Conservation (phyloP, 1,140 invertebrate species). For the Pectinophora gossypiella region DNA sequence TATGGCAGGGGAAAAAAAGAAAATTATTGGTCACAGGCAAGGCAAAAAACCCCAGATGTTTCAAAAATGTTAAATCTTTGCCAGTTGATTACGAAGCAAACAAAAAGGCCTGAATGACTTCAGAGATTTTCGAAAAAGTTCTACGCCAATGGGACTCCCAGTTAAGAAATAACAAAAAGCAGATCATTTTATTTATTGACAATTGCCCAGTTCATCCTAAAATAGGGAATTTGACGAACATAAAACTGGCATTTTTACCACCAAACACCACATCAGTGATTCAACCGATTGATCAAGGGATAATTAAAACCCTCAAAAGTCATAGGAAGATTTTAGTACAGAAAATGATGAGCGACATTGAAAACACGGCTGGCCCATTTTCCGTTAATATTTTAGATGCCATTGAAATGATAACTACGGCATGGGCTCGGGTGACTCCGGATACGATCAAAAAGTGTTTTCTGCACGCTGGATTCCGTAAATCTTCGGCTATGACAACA, state of each 20-base stretch:
- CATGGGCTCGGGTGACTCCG: constrained; percentile 28
- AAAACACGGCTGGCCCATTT: constrained; percentile 28
- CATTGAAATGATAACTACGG: constrained; percentile 29
- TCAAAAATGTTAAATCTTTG: constrained; percentile 60
- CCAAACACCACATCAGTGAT: constrained; percentile 60
- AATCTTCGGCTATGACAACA: no score
- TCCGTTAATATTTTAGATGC: constrained; percentile 34
- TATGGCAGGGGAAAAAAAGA: constrained; percentile 49
- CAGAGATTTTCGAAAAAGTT: constrained; percentile 37
- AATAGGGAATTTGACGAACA: constrained; percentile 43
- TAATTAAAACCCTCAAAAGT: constrained; percentile 49
- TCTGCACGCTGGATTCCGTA: no score
- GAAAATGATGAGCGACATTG: constrained; percentile 33
- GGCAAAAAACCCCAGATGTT: constrained; percentile 62
- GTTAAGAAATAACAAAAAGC: constrained; percentile 38
- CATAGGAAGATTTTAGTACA: constrained; percentile 19
- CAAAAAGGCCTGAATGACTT: constrained; percentile 74
- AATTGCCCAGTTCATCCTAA: constrained; percentile 41
- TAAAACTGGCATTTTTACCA: constrained; percentile 58
- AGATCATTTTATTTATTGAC: constrained; percentile 47
- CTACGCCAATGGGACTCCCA: constrained; percentile 35
- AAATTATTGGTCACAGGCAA: constrained; percentile 51
- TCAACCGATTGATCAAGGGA: constrained; percentile 68
- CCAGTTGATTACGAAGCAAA: constrained; percentile 60
- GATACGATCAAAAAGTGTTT: no score